Evolutionary conservation across 2,888 invertebrate genomes (phyloP), one percentile per base, ranked within the genome.

Genomic region (Yponomeuta plumbellus): DNA sequence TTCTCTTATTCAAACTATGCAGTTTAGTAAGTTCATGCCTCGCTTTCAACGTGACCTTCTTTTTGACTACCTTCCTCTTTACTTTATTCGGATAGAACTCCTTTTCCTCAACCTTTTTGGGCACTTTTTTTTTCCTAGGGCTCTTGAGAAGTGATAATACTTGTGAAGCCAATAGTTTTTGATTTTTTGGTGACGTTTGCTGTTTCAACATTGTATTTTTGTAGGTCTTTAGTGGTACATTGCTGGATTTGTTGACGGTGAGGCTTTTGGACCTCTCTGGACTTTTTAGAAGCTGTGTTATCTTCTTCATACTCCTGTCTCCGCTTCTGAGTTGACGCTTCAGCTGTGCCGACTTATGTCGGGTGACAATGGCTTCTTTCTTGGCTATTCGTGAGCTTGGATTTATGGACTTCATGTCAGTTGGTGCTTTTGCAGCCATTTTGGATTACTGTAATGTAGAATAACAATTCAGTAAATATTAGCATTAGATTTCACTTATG

Each of bases 11-110:
- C 23, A 69, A 5, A 72, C 69, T 69, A 0, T 71, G 87, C 74
- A 4, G 83, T 71, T 71, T 65, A 5, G 75, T 82, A 52, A 83
- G 73, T 26, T 78, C 72, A 67, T 77, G 75, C 61, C 78, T 84
- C 0, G 84, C 81, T 64, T 79, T 78, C 22, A 88, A 70, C 1
- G 79, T 70, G 17, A 83, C 73, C 66, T 80, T 85, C 66, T 80
- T 81, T 0, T 69, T 58, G 0, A 64, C 64, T 1, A 71, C 59
- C 3, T 72, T 72, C 10, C 85, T 70, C 69, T 84, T 86, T 23
- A 73, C 66, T 26, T 76, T 85, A 17, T 83, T 71, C 0, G 86
- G 86, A 72, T 80, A 78, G 67, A 76, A 84, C 65, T 88, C 87
- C 4, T 34, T 34, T 34, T 64, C 66, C 26, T 62, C 44, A 17